Evolutionary conservation across 2,797 vertebrate species (phyloP).

Genomic region (Enteromius mattozi): DNA sequence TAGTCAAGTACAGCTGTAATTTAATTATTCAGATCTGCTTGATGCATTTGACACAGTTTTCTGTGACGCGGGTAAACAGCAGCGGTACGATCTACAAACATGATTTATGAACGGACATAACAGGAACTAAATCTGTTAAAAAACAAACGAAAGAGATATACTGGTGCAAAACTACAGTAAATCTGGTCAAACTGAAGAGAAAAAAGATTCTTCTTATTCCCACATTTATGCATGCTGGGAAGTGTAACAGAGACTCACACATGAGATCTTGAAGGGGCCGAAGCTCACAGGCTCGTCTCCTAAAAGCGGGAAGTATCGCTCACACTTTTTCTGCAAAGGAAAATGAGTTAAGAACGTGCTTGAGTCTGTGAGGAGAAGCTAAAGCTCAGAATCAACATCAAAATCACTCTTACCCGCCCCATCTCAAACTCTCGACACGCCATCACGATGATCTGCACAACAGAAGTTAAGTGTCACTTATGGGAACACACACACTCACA

Average conservation of each 20-base stretch:
- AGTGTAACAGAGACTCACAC: slow-evolving; percentile 82
- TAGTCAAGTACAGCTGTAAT: neutral
- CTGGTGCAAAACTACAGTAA: neutral
- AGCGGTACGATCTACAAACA: neutral
- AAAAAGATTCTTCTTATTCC: neutral
- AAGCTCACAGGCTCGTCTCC: slow-evolving; percentile 88
- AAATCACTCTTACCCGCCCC: slow-evolving; percentile 89
- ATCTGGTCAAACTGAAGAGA: neutral
- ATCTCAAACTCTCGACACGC: slow-evolving; percentile 99
- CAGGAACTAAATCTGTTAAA: neutral
- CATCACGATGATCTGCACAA: slow-evolving; percentile 91
- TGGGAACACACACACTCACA: neutral
- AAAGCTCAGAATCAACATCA: slow-evolving; percentile 17
- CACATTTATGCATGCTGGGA: slow-evolving; percentile 27
- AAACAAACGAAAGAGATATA: neutral
- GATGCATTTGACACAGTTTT: neutral
- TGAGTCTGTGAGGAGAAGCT: neutral
- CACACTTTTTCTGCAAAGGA: slow-evolving; percentile 94
- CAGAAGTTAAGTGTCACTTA: neutral
- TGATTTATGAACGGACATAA: no score
- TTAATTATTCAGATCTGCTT: neutral
- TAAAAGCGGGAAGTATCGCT: slow-evolving; percentile 90
- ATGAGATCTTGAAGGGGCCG: slow-evolving; percentile 93
- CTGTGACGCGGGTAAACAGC: neutral
- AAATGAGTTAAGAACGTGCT: slow-evolving; percentile 13